Evolutionary conservation across 2,797 vertebrate species (phyloP), one percentile per base, ranked within the genome.

Genomic region (Cuculus canorus): DNA sequence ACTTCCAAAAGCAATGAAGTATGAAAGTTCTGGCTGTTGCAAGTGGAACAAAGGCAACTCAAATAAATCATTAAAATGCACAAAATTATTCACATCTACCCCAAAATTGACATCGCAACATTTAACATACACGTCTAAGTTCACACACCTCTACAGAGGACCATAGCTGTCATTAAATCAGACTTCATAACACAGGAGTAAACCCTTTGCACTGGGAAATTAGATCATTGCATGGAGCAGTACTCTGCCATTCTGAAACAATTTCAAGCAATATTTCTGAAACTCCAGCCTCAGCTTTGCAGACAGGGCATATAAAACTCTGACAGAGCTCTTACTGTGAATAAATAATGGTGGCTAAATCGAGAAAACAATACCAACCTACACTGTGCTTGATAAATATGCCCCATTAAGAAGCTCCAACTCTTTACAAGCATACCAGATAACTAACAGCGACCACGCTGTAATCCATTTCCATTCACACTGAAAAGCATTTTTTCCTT

Each of bases 71-170:
- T 17, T 25, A 50, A 52, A 77, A 63, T 2, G 1, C 24, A 57
- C 12, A 5, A 17, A 78, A 3, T 1, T 0, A 69, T 35, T 64
- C 35, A n/a, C n/a, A 4, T 14, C 33, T 7, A 43, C 15, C 32
- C n/a, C 19, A 15, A 78, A 81, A 64, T 1, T 37, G 9, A 30
- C 39, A 32, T 37, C 8, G 2, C 15, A 59, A 23, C 6, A 12
- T 39, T 32, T n/a, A 66, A 61, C 3, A 32, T 1, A 6, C 0
- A 3, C 17, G 41, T 7, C 4, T 7, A 83, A 66, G 6, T 25
- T 47, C 6, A 81, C 23, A 14, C 21, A 52, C 15, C 11, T 21
- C 33, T 24, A 0, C 0, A 10, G 33, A 10, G n/a, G 25, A 7
- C 5, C 3, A 11, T 1, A 54, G 30, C 10, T 63, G 7, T 7